Conservation (phyloP, 2,113 vertebrate species). For the Cnemophilus loriae region DNA sequence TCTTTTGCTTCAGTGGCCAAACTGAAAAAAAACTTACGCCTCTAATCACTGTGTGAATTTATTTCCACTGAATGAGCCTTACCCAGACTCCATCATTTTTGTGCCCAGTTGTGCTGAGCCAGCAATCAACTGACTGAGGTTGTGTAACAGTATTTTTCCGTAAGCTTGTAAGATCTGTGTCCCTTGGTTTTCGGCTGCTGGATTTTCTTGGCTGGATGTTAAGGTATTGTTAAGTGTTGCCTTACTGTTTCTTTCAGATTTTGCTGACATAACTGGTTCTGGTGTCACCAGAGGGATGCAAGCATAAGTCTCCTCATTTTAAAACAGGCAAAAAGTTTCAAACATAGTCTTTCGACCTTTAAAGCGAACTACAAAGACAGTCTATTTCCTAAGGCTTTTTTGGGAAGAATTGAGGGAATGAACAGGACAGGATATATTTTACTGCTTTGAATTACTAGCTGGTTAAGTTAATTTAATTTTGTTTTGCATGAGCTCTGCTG, state of each 20-base stretch:
- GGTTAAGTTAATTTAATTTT: conserved; percentile 45
- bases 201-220: neutral
- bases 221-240: neutral
- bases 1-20: neutral
- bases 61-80: neutral
- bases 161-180: neutral
- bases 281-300: neutral
- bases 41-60: neutral
- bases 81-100: neutral
- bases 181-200: neutral
- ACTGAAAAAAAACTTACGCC: neutral
- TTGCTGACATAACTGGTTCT: conserved; percentile 11
- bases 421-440: conserved; percentile 23
- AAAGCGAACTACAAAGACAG: conserved; percentile 34
- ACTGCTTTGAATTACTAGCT: conserved; percentile 57
- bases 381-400: conserved; percentile 44
- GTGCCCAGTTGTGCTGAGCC: neutral
- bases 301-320: neutral
- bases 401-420: conserved; percentile 3
- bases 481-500: neutral
- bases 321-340: conserved; percentile 14
- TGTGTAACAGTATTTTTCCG: neutral
- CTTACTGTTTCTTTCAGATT: neutral
- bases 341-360: neutral
- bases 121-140: neutral